Conservation (phyloP, 2,888 invertebrate genomes). For the Baccha elongata region DNA sequence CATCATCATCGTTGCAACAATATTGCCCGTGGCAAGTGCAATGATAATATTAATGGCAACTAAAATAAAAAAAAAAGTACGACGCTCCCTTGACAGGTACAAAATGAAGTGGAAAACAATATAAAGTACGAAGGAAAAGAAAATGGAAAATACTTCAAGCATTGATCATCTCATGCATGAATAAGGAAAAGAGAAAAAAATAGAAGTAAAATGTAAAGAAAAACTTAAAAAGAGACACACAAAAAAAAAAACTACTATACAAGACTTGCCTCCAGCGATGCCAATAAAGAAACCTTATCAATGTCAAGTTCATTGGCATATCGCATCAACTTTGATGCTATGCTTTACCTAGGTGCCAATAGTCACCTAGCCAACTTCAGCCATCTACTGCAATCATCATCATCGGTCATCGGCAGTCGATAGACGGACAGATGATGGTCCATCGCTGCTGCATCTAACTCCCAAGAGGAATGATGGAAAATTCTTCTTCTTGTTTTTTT, state of each 20-base stretch:
- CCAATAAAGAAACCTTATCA: conserved; percentile 78
- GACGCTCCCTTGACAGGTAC: conserved; percentile 24
- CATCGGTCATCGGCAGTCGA: conserved; percentile 65
- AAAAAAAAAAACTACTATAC: not conserved
- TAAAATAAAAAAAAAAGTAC: conserved; percentile 24
- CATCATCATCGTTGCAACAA: conserved; percentile 18
- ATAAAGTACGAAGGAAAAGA: conserved; percentile 5
- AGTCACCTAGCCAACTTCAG: conserved; percentile 22
- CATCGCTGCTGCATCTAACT: conserved; percentile 10
- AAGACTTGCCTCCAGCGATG: conserved; percentile 23
- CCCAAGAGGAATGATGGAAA: conserved; percentile 27
- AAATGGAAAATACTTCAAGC: conserved; percentile 43
- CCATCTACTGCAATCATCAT: conserved; percentile 61
- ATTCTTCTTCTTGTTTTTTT: conserved; percentile 12
- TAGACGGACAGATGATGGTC: conserved; percentile 24
- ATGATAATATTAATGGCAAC: not conserved
- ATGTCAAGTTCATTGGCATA: conserved; percentile 81
- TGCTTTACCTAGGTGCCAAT: conserved; percentile 17
- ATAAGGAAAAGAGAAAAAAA: conserved; percentile 38
- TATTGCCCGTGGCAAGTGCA: conserved; percentile 27
- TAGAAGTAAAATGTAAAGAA: conserved; percentile 30
- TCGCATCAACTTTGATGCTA: conserved; percentile 74
- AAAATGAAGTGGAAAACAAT: conserved; percentile 20
- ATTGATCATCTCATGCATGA: conserved; percentile 53
- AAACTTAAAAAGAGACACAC: conserved; percentile 21